Evolutionary conservation across 2,888 invertebrate genomes (phyloP).

Genomic region (Drosophila anomelani): DNA sequence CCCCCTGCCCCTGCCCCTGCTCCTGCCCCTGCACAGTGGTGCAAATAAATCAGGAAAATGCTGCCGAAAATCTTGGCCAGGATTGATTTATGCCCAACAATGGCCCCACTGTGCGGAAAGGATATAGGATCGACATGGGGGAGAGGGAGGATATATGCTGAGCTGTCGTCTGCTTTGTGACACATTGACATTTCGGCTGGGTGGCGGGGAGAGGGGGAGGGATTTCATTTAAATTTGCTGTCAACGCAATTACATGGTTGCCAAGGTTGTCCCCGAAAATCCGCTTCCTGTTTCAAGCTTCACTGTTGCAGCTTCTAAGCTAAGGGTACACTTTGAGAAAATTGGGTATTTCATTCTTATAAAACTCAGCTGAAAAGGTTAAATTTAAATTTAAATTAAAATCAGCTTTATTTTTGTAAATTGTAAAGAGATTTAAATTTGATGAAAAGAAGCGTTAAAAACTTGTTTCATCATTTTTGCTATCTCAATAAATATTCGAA

Average conservation of each 20-base stretch:
- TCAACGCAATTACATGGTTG: conserved; percentile 74
- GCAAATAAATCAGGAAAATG: conserved; percentile 40
- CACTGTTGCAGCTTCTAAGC: conserved; percentile 21
- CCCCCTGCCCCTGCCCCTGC: not conserved
- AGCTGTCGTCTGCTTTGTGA: conserved; percentile 70
- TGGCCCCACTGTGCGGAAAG: conserved; percentile 15
- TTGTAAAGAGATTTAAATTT: not conserved
- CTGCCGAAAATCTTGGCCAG: conserved; percentile 23
- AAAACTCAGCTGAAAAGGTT: not conserved
- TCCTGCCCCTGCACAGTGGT: conserved; percentile 12
- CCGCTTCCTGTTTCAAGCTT: conserved; percentile 39
- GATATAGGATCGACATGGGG: not conserved
- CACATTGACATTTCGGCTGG: conserved; percentile 67
- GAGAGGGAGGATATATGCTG: conserved; percentile 6
- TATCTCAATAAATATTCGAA: too few species aligned
- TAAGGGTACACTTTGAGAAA: conserved; percentile 4
- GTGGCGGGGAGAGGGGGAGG: conserved; percentile 36
- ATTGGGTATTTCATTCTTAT: not conserved
- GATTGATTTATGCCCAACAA: conserved; percentile 35
- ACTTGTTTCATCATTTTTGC: too few species aligned
- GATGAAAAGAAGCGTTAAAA: too few species aligned
- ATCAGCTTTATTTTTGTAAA: not conserved
- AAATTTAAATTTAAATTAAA: too few species aligned
- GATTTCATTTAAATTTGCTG: conserved; percentile 81
- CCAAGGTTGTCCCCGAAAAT: conserved; percentile 32